A percentile compares a stretch with the other conserved stretches of the same genome.
Evolutionary conservation across 2,113 vertebrate species (phyloP).

Genomic region (Mirounga angustirostris): DNA sequence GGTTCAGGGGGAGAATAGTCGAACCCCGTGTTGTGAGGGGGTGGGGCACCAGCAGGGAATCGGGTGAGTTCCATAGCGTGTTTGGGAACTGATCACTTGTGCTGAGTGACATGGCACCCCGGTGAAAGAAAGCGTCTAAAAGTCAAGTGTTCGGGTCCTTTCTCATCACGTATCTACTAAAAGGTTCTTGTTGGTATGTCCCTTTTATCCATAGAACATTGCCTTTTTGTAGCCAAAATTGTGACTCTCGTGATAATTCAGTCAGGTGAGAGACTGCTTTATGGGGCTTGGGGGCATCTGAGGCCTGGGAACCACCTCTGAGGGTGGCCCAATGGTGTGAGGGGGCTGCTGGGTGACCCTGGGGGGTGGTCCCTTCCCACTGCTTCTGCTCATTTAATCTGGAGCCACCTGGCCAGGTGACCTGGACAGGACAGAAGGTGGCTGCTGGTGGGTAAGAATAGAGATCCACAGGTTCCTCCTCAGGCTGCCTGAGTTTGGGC

Average conservation of each 20-base stretch:
- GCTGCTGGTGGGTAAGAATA: background rate
- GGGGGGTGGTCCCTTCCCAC: too few relatives aligned
- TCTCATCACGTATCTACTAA: background rate
- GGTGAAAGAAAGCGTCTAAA: background rate
- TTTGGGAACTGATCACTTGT: background rate
- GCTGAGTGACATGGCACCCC: background rate
- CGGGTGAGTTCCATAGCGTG: accelerated
- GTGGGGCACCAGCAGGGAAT: background rate
- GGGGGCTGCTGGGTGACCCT: background rate
- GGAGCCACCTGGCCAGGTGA: background rate
- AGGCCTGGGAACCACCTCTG: background rate
- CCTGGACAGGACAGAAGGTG: background rate
- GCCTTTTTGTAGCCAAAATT: background rate
- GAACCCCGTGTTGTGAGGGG: background rate
- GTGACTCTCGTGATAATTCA: background rate
- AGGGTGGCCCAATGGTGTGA: background rate
- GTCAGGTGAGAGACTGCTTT: background rate
- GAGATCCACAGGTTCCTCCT: background rate
- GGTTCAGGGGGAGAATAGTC: background rate
- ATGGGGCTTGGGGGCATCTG: background rate
- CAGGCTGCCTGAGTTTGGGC: background rate
- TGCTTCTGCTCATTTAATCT: background rate
- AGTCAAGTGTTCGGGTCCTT: background rate
- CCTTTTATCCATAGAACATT: background rate
- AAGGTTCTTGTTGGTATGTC: background rate